phyloP scores from a whole-genome alignment of 2,888 invertebrate genomes.

The Leptinotarsa haldemani region DNA sequence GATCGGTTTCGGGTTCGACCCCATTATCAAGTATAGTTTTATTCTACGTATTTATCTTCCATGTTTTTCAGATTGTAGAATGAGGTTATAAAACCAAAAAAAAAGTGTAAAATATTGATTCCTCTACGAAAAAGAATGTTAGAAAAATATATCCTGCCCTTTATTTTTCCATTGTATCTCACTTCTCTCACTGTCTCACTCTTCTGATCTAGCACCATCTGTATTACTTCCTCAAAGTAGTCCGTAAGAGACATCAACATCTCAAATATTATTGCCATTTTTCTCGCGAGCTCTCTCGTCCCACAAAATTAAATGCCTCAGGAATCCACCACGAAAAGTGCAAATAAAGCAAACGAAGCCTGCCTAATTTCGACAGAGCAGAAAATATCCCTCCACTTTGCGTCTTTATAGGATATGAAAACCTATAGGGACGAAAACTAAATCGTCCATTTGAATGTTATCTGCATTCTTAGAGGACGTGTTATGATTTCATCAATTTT shows the following conservation, averaged over 20 bases:
- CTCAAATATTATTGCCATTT: background rate
- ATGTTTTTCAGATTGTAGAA: too few species aligned
- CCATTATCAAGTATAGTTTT: too few species aligned
- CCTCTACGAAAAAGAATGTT: too few species aligned
- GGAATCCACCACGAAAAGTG: constrained; percentile 28
- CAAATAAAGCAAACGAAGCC: constrained; percentile 33
- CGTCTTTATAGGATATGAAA: constrained; percentile 33
- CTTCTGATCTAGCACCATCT: background rate
- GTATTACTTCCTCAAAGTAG: background rate
- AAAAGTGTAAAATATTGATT: too few species aligned
- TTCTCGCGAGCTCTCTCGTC: background rate
- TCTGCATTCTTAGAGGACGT: constrained; percentile 42
- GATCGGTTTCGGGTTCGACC: too few species aligned
- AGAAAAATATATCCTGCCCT: too few species aligned
- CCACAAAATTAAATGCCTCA: constrained; percentile 29
- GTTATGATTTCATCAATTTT: constrained; percentile 42
- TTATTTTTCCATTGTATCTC: too few species aligned
- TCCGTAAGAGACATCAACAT: background rate
- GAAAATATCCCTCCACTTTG: constrained; percentile 34
- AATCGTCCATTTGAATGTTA: constrained; percentile 37
- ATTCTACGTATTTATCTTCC: too few species aligned
- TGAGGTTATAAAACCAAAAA: too few species aligned
- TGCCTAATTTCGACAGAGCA: constrained; percentile 32
- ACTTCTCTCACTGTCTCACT: background rate
- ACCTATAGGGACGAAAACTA: constrained; percentile 31